Evolutionary conservation across 2,888 invertebrate species (phyloP), one percentile per base, ranked within the genome.

Genomic region (Cinara cedri): DNA sequence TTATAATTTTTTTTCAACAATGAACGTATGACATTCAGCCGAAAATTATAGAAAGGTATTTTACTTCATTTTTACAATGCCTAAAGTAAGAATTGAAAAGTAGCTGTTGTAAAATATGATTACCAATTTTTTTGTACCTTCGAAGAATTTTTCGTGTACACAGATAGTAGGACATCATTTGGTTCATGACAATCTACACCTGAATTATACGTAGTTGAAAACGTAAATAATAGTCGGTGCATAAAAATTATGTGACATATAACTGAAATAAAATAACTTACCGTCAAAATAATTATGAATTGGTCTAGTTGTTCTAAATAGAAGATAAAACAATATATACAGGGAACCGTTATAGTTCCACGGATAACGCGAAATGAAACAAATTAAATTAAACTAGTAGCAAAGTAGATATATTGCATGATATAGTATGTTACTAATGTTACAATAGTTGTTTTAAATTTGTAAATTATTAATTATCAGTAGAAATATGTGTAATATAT

Each of bases 111-210:
- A 62, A 42, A 63, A 34, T 42, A 11, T 63, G 63, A 42, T 42
- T 63, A 63, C 63, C 42, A 63, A 63, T n/a, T 63, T 63, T 63
- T 11, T 63, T 63, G 42, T 63, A 63, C 63, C 63, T 42, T 19
- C 63, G 34, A 42, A 63, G n/a, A 63, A 42, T 42, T 42, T 63
- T 63, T 63, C 63, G n/a, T 63, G 42, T 19, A 63, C 9, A 63
- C 63, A 34, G 6, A 34, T 34, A n/a, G n/a, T n/a, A n/a, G n/a
- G n/a, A n/a, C n/a, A n/a, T n/a, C n/a, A n/a, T n/a, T n/a, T n/a
- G n/a, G n/a, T n/a, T n/a, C n/a, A n/a, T n/a, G n/a, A n/a, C n/a
- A n/a, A n/a, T n/a, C n/a, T n/a, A n/a, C n/a, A n/a, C n/a, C n/a
- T n/a, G n/a, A n/a, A n/a, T n/a, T n/a, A n/a, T n/a, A n/a, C n/a